Evolutionary conservation across 2,113 vertebrate genomes (phyloP), one percentile per base, ranked within the genome.

Genomic region (Calonectris borealis): DNA sequence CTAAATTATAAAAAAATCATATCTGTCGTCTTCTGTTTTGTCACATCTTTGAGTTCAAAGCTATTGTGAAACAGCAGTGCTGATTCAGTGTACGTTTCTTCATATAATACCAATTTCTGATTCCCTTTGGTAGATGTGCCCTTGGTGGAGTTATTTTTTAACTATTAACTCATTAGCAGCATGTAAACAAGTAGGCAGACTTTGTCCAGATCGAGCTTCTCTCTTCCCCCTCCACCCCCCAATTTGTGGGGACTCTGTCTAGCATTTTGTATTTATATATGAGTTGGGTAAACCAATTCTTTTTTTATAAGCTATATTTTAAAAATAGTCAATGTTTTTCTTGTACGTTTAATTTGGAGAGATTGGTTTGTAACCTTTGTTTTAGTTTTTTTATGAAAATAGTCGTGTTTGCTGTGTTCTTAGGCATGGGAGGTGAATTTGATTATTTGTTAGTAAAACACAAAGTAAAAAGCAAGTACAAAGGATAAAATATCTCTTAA

Each of bases 81-180:
- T 91, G 55, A 36, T 88, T 83, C 61, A 61, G 16, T 65, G 44
- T 34, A 14, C 5, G 5, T 89, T 83, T 91, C 51, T 91, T 38
- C 32, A 7, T 65, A 2, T 52, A 75, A 25, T 58, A n/a, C 49
- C 40, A 9, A 34, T 83, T 95, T 88, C 34, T 88, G 57, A 79
- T 22, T 82, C 66, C 5, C 20, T 85, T 90, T 68, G 72, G 77
- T 91, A 68, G 71, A 36, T 65, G 21, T 97, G 94, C 70, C 92
- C 93, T 97, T 94, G 86, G 17, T 93, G 49, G 68, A 68, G 94
- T 96, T 96, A 96, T 91, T 92, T 94, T 97, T 97, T 97, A 97
- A 97, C 91, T 81, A 52, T 93, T 96, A 95, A 95, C 86, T 91
- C 54, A 55, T 94, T 91, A 88, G 77, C 75, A 87, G 68, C 73